These are phyloP conservation scores for Drepanosiphum platanoidis DNA, from an alignment of 2,888 invertebrate species.

Conservation along the genomic window DNA sequence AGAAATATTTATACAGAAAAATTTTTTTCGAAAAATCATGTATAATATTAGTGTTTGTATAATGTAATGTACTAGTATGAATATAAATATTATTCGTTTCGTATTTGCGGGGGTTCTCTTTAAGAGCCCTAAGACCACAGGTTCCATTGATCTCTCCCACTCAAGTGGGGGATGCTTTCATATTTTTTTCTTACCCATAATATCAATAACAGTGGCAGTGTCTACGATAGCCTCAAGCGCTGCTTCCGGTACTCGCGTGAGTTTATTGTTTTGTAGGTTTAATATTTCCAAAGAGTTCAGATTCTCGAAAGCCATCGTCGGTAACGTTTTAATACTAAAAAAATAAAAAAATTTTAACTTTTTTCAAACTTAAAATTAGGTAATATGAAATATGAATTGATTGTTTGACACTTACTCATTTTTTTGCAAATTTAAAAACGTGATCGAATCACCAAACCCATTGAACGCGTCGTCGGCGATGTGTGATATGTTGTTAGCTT, in stretches of 20 bases:
- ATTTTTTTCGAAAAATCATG: neutral
- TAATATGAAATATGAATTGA: neutral
- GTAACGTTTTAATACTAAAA: constrained; percentile 81
- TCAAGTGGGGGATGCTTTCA: neutral
- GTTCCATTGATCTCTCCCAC: neutral
- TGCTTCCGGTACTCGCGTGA: constrained; percentile 84
- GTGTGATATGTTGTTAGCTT: constrained; percentile 86
- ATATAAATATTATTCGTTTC: neutral
- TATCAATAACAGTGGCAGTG: constrained; percentile 85
- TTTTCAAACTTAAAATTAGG: too few species aligned
- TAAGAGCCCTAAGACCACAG: neutral
- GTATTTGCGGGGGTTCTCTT: neutral
- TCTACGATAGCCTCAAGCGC: constrained; percentile 90
- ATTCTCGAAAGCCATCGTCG: constrained; percentile 86
- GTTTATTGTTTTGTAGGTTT: constrained; percentile 87
- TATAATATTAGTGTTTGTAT: neutral
- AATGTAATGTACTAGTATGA: neutral
- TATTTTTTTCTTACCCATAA: constrained; percentile 77
- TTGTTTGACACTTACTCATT: constrained; percentile 78
- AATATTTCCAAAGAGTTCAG: constrained; percentile 89
- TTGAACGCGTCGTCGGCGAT: constrained; percentile 88
- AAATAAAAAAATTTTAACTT: neutral
- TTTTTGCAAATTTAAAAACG: constrained; percentile 91
- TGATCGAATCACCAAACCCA: constrained; percentile 89
- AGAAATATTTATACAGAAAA: neutral